Conservation (phyloP, 2,888 invertebrate genomes). For the Sycophila texana region DNA sequence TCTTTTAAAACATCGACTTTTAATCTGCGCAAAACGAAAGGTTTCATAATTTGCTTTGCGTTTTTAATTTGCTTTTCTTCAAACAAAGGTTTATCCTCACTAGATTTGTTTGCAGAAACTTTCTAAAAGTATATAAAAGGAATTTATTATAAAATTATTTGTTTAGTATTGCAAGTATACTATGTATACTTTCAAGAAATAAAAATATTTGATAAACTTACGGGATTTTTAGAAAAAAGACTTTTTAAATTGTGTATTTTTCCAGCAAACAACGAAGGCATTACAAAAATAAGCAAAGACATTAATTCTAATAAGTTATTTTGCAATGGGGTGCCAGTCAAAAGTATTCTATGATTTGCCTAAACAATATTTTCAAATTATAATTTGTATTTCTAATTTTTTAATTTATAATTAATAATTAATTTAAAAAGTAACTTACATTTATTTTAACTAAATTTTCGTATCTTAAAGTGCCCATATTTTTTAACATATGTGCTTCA, state of each 20-base stretch:
- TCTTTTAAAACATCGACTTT: slow-evolving; percentile 91
- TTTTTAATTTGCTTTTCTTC: slow-evolving; percentile 93
- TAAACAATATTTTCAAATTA: slow-evolving; percentile 69
- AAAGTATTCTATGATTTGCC: slow-evolving; percentile 89
- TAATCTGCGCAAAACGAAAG: slow-evolving; percentile 92
- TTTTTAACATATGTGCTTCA: slow-evolving; percentile 98
- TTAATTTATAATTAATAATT: neutral
- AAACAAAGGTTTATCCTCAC: slow-evolving; percentile 85
- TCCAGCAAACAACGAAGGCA: slow-evolving; percentile 95
- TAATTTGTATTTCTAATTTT: slow-evolving; percentile 27
- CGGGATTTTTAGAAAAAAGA: slow-evolving; percentile 87
- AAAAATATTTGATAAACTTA: slow-evolving; percentile 70
- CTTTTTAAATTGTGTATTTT: slow-evolving; percentile 92
- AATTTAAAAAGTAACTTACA: slow-evolving; percentile 74
- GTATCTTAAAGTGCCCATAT: slow-evolving; percentile 95
- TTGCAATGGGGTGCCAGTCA: slow-evolving; percentile 97
- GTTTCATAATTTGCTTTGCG: slow-evolving; percentile 97
- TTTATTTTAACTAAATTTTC: slow-evolving; percentile 91
- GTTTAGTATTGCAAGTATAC: slow-evolving; percentile 6
- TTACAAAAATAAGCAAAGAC: slow-evolving; percentile 95
- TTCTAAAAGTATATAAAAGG: slow-evolving; percentile 73
- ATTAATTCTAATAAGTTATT: slow-evolving; percentile 97
- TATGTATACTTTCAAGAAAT: neutral
- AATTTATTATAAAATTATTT: neutral
- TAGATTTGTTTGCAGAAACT: slow-evolving; percentile 75